Evolutionary conservation across 2,113 vertebrate species (phyloP).

Genomic region (Macaca nemestrina): DNA sequence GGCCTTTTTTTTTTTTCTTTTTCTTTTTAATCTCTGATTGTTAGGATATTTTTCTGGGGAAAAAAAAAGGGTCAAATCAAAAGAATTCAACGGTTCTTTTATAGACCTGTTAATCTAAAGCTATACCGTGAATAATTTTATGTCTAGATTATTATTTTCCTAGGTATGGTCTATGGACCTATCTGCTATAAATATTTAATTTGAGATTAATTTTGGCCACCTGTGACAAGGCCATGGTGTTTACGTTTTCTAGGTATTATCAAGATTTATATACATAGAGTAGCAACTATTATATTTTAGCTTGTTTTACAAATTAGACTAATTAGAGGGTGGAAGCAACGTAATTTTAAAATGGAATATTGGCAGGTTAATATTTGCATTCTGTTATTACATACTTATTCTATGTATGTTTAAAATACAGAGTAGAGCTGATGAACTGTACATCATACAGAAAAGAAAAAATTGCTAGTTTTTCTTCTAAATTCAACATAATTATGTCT

Average conservation of each 20-base stretch:
- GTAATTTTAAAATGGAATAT: background rate
- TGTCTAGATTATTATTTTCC: background rate
- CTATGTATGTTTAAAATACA: background rate
- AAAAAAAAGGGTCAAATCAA: background rate
- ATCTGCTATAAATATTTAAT: background rate
- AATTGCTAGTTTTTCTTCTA: background rate
- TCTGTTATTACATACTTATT: background rate
- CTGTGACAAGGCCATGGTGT: background rate
- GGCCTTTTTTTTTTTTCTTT: too few species aligned
- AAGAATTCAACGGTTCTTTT: background rate
- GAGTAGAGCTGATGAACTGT: background rate
- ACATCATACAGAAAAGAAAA: background rate
- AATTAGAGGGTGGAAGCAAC: background rate
- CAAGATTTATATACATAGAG: background rate
- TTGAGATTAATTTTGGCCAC: background rate
- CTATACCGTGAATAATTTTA: background rate
- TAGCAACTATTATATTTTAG: background rate
- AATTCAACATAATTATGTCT: slow-evolving; percentile 38
- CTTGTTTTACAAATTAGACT: background rate
- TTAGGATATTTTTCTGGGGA: background rate
- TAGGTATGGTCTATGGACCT: background rate
- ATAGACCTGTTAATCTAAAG: background rate
- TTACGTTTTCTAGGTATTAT: background rate
- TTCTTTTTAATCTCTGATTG: background rate
- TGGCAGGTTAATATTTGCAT: background rate